Evolutionary conservation across 2,888 invertebrate species (phyloP).

Genomic region (Drosophila subsilvestris): DNA sequence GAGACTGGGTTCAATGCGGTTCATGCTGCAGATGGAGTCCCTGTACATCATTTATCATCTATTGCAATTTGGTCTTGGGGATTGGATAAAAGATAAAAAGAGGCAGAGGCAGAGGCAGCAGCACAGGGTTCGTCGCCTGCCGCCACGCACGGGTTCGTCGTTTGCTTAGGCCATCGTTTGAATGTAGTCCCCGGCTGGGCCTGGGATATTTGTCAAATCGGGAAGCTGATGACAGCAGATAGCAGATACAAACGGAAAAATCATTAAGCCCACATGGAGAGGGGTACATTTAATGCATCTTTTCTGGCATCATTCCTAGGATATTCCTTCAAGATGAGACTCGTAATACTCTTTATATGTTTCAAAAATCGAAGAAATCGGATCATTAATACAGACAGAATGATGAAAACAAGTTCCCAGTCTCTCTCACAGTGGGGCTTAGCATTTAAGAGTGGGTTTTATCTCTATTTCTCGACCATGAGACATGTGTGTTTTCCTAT

Average conservation of each 20-base stretch:
- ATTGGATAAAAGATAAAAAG: slow-evolving; percentile 27
- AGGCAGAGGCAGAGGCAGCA: background rate
- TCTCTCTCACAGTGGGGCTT: background rate
- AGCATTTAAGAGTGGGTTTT: background rate
- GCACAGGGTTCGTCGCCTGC: slow-evolving; percentile 32
- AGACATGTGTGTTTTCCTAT: too few relatives aligned
- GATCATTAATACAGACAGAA: background rate
- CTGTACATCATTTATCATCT: slow-evolving; percentile 70
- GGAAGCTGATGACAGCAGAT: slow-evolving; percentile 20
- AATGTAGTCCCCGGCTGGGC: slow-evolving; percentile 30
- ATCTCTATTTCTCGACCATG: too few relatives aligned
- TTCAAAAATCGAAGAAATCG: background rate
- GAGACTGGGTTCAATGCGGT: slow-evolving; percentile 42
- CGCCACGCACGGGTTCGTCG: slow-evolving; percentile 21
- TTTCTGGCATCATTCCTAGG: too few relatives aligned
- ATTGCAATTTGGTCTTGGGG: slow-evolving; percentile 66
- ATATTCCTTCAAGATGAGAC: background rate
- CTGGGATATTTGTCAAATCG: slow-evolving; percentile 34
- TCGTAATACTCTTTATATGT: background rate
- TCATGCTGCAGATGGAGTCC: slow-evolving; percentile 47
- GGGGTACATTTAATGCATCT: background rate
- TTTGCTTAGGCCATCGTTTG: slow-evolving; percentile 28
- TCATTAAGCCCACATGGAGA: background rate
- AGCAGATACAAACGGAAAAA: background rate
- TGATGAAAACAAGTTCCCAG: background rate